Conservation (phyloP, 2,113 vertebrate species). For the Hymenochirus boettgeri region DNA sequence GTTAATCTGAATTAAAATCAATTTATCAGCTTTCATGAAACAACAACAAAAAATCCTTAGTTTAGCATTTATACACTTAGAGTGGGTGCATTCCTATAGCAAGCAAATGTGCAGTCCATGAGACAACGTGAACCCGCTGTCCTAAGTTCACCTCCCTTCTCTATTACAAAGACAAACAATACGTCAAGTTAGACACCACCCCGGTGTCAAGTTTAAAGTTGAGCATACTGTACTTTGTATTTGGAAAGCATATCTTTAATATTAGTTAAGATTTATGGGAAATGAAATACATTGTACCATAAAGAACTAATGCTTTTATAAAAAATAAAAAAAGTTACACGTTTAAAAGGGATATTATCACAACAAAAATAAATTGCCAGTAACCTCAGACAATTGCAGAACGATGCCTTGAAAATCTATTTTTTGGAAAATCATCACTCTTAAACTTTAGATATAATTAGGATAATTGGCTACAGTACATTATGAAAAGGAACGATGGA, state of each 20-base stretch:
- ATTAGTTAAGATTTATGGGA: background rate
- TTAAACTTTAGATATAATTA: too few relatives aligned
- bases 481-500: too few relatives aligned
- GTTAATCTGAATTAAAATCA: too few relatives aligned
- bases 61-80: background rate
- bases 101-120: conserved; percentile 21
- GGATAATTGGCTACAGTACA: too few relatives aligned
- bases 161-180: conserved; percentile 15
- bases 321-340: too few relatives aligned
- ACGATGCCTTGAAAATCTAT: too few relatives aligned
- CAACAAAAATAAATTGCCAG: too few relatives aligned
- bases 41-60: conserved; percentile 1
- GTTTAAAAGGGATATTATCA: too few relatives aligned
- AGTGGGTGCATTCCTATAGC: conserved; percentile 12
- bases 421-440: too few relatives aligned
- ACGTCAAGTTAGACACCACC: conserved; percentile 7
- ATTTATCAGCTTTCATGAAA: background rate
- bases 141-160: conserved; percentile 28
- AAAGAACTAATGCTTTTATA: background rate
- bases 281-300: background rate
- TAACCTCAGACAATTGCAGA: too few relatives aligned
- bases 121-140: conserved; percentile 11
- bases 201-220: conserved; percentile 3
- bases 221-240: background rate
- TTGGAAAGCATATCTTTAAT: background rate